These are phyloP conservation scores for Ceuthmochares aereus DNA, from an alignment of 2,113 vertebrate genomes.

Conservation along the genomic window DNA sequence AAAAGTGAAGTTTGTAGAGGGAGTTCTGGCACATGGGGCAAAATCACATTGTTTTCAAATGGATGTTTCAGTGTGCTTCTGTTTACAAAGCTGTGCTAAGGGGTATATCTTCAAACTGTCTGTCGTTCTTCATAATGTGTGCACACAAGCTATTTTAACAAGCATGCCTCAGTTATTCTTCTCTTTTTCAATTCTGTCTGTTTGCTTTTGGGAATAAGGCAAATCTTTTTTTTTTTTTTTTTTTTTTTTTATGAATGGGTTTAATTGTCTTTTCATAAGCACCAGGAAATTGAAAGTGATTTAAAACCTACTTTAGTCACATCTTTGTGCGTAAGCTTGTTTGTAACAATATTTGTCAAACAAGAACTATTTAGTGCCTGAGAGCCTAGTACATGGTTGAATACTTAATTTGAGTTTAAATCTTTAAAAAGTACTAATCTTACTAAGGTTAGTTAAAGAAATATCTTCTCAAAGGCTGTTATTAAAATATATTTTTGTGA, in stretches of 20 bases:
- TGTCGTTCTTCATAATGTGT: neutral
- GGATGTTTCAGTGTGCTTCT: neutral
- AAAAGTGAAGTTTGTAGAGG: neutral
- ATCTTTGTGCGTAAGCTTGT: constrained; percentile 22
- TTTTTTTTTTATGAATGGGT: neutral
- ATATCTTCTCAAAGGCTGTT: neutral
- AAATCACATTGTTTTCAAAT: neutral
- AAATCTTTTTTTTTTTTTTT: neutral
- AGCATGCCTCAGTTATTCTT: neutral
- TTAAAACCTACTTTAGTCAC: neutral
- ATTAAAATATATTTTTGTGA: neutral
- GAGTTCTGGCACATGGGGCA: neutral
- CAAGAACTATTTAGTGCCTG: neutral
- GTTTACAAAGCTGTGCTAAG: neutral
- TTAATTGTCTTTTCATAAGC: neutral
- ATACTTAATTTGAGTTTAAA: neutral
- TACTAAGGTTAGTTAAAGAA: neutral
- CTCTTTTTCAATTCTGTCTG: neutral
- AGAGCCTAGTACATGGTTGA: neutral
- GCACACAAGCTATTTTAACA: neutral
- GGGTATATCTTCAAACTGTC: neutral
- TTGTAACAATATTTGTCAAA: neutral
- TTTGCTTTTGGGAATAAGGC: neutral
- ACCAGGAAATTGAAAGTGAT: neutral
- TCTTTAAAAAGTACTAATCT: no score